These are phyloP conservation scores for Lucilia sericata DNA, from an alignment of 1,140 invertebrate genomes.

Conservation along the genomic window DNA sequence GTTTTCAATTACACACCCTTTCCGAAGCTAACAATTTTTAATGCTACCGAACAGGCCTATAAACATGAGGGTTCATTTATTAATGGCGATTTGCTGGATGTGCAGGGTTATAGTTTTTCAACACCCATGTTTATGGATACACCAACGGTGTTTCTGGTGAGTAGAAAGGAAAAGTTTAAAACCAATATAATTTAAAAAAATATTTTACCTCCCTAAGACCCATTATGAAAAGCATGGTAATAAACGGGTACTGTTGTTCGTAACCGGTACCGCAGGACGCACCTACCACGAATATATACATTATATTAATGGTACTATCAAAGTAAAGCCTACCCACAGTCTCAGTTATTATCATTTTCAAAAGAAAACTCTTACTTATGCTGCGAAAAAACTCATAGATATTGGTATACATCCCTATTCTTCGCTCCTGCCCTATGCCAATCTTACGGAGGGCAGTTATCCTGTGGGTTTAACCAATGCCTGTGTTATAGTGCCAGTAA, in stretches of 20 bases:
- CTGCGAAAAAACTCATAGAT: conserved; percentile 25
- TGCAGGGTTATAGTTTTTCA: conserved; percentile 51
- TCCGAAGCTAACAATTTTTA: conserved; percentile 48
- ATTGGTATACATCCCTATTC: conserved; percentile 37
- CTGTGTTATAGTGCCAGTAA: conserved; percentile 42
- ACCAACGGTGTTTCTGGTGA: conserved; percentile 51
- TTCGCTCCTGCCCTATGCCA: neutral
- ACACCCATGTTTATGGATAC: conserved; percentile 54
- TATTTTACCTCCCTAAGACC: neutral
- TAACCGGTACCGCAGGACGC: conserved; percentile 32
- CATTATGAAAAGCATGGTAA: neutral
- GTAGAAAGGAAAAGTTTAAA: neutral
- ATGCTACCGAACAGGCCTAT: conserved; percentile 45
- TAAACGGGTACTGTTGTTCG: neutral
- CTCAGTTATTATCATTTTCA: conserved; percentile 14
- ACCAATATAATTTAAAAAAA: neutral
- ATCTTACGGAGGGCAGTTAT: conserved; percentile 35
- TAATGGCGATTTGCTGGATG: conserved; percentile 42
- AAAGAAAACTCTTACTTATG: conserved; percentile 10
- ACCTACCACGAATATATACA: conserved; percentile 31
- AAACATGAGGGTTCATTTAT: neutral
- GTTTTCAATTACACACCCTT: conserved; percentile 55
- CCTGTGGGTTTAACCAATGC: conserved; percentile 37
- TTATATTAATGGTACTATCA: conserved; percentile 19
- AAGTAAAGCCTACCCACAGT: neutral